Evolutionary conservation across 2,797 vertebrate genomes (phyloP).

Genomic region (Chaunax sp.): DNA sequence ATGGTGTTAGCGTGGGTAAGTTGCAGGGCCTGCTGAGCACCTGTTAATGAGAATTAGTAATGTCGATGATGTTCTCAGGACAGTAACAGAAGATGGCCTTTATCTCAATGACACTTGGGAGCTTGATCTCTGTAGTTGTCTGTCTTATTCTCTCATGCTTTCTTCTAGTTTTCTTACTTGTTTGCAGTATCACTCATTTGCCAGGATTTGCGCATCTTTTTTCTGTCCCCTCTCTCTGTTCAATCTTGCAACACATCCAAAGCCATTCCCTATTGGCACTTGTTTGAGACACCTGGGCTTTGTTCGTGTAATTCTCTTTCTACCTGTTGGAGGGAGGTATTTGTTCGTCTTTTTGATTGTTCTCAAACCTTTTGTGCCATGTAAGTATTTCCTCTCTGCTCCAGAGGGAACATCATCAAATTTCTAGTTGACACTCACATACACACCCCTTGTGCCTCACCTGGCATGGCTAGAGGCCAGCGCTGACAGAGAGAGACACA

Average conservation of each 20-base stretch:
- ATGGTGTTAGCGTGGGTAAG: conserved; percentile 60
- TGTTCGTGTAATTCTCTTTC: conserved; percentile 61
- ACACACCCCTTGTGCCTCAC: conserved; percentile 52
- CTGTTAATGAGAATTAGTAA: conserved; percentile 75
- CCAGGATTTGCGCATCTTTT: conserved; percentile 42
- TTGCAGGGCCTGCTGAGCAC: conserved; percentile 60
- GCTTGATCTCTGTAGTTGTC: conserved; percentile 34
- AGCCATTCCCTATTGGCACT: conserved; percentile 64
- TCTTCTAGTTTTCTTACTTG: conserved; percentile 23
- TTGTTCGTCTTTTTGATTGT: conserved; percentile 74
- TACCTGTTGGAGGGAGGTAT: conserved; percentile 66
- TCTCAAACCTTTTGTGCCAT: conserved; percentile 68
- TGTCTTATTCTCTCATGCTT: conserved; percentile 22
- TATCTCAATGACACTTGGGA: conserved; percentile 75
- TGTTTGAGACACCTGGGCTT: conserved; percentile 66
- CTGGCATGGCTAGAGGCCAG: conserved; percentile 65
- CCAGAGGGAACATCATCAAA: conserved; percentile 71
- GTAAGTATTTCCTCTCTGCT: conserved; percentile 64
- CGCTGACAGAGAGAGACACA: conserved; percentile 21
- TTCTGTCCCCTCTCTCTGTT: conserved; percentile 6
- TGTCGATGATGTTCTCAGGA: conserved; percentile 65
- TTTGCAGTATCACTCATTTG: conserved; percentile 20
- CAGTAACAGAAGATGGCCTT: conserved; percentile 75
- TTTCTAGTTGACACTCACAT: conserved; percentile 72
- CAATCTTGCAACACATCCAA: conserved; percentile 61